These are phyloP conservation scores for Willowsia nigromaculata DNA, from an alignment of 2,888 invertebrate species.

Conservation along the genomic window DNA sequence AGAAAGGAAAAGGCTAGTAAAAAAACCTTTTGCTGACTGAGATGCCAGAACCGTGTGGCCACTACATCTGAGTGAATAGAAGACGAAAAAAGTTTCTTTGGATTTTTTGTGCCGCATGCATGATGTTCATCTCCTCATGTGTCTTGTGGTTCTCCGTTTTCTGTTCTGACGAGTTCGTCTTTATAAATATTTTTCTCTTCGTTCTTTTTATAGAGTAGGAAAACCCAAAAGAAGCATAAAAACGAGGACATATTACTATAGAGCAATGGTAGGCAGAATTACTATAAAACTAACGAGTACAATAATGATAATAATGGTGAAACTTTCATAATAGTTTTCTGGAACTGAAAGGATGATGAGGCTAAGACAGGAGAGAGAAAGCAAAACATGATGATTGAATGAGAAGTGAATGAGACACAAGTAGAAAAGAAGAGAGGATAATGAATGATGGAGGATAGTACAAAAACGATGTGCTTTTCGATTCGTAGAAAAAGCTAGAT, in stretches of 20 bases:
- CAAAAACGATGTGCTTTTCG: not conserved
- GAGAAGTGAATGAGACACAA: conserved; percentile 15
- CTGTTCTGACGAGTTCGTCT: not conserved
- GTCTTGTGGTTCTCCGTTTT: conserved; percentile 28
- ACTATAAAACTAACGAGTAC: conserved; percentile 39
- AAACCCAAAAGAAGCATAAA: not conserved
- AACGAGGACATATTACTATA: not conserved
- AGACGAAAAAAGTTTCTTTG: conserved; percentile 25
- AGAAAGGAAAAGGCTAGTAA: conserved; percentile 29
- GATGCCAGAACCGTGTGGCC: conserved; percentile 62
- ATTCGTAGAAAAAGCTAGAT: not conserved
- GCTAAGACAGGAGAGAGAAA: conserved; percentile 40
- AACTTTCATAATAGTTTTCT: conserved; percentile 47
- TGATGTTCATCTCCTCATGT: conserved; percentile 5
- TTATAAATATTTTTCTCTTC: conserved; percentile 6
- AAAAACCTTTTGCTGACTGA: conserved; percentile 55
- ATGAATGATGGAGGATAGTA: conserved; percentile 40
- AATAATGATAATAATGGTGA: conserved; percentile 39
- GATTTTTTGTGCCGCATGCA: conserved; percentile 9
- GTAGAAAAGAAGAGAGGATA: conserved; percentile 36
- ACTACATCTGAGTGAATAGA: conserved; percentile 46
- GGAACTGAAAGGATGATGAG: conserved; percentile 17
- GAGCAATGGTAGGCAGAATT: not conserved
- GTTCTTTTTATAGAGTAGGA: conserved; percentile 22
- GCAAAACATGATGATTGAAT: conserved; percentile 39